These are phyloP conservation scores for Chouioia cunea DNA, from an alignment of 2,888 invertebrate genomes.

Conservation along the genomic window DNA sequence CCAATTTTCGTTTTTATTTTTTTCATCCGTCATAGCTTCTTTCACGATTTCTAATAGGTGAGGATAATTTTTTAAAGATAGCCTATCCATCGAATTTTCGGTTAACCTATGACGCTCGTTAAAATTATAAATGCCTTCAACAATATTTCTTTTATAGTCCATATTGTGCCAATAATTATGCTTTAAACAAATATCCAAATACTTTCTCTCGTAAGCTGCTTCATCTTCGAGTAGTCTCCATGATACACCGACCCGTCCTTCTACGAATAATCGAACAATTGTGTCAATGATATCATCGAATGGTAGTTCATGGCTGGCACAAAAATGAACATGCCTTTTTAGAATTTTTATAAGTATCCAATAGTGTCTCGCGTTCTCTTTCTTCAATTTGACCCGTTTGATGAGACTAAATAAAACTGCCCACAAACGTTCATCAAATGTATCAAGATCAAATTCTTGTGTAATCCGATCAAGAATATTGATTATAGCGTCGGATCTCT, in stretches of 20 bases:
- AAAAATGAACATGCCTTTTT: constrained; percentile 49
- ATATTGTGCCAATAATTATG: constrained; percentile 39
- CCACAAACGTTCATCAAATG: constrained; percentile 57
- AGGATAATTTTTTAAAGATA: constrained; percentile 51
- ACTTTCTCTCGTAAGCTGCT: constrained; percentile 54
- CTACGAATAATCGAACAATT: constrained; percentile 33
- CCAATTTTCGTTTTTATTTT: constrained; percentile 23
- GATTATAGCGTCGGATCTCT: constrained; percentile 50
- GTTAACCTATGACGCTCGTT: constrained; percentile 48
- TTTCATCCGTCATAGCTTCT: constrained; percentile 24
- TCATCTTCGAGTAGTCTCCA: constrained; percentile 54
- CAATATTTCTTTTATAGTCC: constrained; percentile 38
- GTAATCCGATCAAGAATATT: constrained; percentile 43
- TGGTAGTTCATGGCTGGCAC: constrained; percentile 46
- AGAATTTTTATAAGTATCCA: constrained; percentile 46
- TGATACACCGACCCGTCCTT: neutral
- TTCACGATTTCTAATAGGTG: constrained; percentile 51
- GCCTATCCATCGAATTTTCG: neutral
- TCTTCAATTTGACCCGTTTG: constrained; percentile 45
- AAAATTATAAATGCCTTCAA: constrained; percentile 51
- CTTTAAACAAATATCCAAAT: constrained; percentile 53
- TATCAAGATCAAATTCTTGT: constrained; percentile 49
- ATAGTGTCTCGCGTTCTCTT: constrained; percentile 41
- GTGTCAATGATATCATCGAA: constrained; percentile 27
- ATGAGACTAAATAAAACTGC: constrained; percentile 56